phyloP scores from a whole-genome alignment of 2,113 vertebrate genomes.

The Rhineura floridana region DNA sequence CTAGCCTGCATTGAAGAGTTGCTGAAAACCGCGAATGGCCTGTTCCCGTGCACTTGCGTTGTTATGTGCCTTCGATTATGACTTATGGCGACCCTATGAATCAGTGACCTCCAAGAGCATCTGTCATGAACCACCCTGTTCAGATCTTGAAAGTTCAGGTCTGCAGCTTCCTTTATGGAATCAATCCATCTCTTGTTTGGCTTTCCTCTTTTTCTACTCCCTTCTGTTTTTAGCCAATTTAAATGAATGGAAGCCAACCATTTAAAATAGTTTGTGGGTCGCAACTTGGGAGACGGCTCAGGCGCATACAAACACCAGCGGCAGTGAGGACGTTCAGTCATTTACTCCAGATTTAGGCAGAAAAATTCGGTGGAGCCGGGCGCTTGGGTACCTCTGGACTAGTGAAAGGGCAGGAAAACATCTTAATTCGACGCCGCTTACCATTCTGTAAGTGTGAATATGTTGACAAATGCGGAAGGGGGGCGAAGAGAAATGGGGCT shows the following conservation, averaged over 20 bases:
- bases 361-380: not conserved
- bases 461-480: not conserved
- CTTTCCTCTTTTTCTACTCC: no score
- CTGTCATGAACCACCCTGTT: no score
- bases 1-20: not conserved
- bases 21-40: not conserved
- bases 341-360: not conserved
- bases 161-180: no score
- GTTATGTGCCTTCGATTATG: no score
- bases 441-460: no score
- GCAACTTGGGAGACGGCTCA: not conserved
- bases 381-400: not conserved
- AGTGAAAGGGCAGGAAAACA: not conserved
- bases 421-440: no score
- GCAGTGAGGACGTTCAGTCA: no score
- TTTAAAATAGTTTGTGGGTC: not conserved
- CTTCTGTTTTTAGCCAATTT: no score
- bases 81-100: no score
- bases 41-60: not conserved
- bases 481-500: not conserved
- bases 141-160: no score
- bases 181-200: no score
- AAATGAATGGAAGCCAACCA: not conserved
- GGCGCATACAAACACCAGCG: not conserved
- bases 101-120: no score